Evolutionary conservation across 2,113 vertebrate genomes (phyloP).

Genomic region (Haemorhous mexicanus): DNA sequence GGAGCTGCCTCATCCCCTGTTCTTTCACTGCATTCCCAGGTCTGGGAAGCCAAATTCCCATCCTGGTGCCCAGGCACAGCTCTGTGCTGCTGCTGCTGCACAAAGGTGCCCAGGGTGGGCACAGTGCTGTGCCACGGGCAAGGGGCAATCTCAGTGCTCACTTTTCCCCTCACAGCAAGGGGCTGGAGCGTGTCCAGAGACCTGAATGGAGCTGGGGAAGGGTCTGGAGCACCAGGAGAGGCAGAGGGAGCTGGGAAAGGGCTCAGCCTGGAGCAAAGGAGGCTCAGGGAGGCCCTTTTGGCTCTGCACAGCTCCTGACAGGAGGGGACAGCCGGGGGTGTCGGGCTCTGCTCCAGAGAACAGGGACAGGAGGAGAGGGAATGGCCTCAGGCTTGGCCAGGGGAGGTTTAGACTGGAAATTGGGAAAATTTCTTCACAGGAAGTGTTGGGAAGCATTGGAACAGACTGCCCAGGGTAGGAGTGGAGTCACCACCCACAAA

Average conservation of each 20-base stretch:
- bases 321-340: fast-evolving
- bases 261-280: not conserved
- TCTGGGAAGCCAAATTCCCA: not conserved
- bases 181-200: not conserved
- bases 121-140: fast-evolving
- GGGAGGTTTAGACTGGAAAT: not conserved
- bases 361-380: not conserved
- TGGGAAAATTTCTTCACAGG: not conserved
- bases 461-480: not conserved
- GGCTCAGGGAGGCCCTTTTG: not conserved
- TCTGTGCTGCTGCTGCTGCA: not conserved
- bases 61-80: not conserved
- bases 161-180: not conserved
- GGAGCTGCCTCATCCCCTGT: not conserved
- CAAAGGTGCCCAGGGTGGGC: fast-evolving
- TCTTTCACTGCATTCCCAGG: not conserved
- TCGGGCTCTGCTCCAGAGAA: not conserved
- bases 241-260: not conserved
- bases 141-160: not conserved
- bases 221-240: fast-evolving
- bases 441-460: not conserved
- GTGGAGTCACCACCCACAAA: not conserved
- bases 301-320: not conserved
- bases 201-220: fast-evolving
- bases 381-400: fast-evolving